phyloP scores from a whole-genome alignment of 2,113 vertebrate genomes.

The Ovis canadensis region DNA sequence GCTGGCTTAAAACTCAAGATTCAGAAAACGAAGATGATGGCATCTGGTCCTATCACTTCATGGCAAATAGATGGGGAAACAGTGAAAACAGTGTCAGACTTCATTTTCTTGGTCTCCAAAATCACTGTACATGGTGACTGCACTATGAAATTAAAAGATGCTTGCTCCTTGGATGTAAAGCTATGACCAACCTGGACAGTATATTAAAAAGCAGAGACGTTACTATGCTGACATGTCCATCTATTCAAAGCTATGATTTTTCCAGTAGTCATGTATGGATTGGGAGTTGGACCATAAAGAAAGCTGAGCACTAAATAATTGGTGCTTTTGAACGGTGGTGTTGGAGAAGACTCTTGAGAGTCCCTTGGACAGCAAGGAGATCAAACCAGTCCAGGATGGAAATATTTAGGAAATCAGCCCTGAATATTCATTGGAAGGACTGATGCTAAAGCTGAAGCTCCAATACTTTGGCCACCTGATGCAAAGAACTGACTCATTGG shows the following conservation, averaged over 20 bases:
- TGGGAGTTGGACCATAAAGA: neutral
- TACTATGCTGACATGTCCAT: neutral
- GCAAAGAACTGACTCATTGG: neutral
- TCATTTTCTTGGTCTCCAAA: neutral
- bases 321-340: neutral
- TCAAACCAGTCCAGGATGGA: neutral
- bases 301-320: neutral
- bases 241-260: neutral
- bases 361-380: neutral
- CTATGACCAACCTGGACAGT: neutral
- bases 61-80: neutral
- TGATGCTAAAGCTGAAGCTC: neutral
- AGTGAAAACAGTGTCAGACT: neutral
- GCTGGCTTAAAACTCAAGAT: neutral
- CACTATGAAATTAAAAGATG: neutral
- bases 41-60: neutral
- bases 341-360: neutral
- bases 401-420: neutral
- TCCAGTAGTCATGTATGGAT: neutral
- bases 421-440: neutral
- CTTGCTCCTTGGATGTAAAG: neutral
- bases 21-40: neutral
- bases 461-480: neutral
- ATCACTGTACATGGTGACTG: neutral
- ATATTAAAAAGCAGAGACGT: neutral